Conservation (phyloP, 23 tunicate species). For the Ascidia mentula region DNA sequence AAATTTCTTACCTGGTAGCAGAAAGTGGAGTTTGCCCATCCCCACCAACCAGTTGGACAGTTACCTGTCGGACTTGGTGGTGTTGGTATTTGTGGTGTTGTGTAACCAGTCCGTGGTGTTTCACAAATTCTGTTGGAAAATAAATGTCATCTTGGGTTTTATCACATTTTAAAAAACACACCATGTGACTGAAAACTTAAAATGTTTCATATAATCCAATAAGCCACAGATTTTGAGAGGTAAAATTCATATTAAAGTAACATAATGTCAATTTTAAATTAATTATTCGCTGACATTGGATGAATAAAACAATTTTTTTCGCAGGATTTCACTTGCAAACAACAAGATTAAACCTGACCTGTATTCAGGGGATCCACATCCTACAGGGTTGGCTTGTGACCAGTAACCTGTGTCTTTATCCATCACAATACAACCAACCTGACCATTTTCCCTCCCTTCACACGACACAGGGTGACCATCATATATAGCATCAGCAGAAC, state of each 20-base stretch:
- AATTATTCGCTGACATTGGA: no score
- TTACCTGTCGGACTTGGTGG: constrained; percentile 67
- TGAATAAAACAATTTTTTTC: no score
- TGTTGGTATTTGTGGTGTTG: constrained; percentile 52
- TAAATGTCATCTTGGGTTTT: no score
- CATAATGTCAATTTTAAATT: no score
- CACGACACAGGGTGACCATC: constrained; percentile 74
- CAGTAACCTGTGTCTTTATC: constrained; percentile 68
- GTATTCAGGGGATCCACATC: constrained; percentile 69
- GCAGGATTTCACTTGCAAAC: no score
- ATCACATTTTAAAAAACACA: no score
- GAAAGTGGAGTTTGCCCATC: constrained; percentile 35
- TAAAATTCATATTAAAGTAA: no score
- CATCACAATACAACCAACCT: constrained; percentile 66
- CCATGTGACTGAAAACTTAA: no score
- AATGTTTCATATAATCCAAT: no score
- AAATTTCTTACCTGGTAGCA: constrained; percentile 91
- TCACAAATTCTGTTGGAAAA: constrained; percentile 87
- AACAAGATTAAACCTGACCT: no score
- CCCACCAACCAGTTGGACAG: constrained; percentile 79
- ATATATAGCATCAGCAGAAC: constrained; percentile 77
- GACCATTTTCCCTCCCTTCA: constrained; percentile 54
- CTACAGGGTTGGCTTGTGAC: constrained; percentile 67
- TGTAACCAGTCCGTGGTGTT: constrained; percentile 69
- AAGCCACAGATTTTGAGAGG: no score